phyloP scores from a whole-genome alignment of 2,888 invertebrate species.

The Heliothis peltigera region DNA sequence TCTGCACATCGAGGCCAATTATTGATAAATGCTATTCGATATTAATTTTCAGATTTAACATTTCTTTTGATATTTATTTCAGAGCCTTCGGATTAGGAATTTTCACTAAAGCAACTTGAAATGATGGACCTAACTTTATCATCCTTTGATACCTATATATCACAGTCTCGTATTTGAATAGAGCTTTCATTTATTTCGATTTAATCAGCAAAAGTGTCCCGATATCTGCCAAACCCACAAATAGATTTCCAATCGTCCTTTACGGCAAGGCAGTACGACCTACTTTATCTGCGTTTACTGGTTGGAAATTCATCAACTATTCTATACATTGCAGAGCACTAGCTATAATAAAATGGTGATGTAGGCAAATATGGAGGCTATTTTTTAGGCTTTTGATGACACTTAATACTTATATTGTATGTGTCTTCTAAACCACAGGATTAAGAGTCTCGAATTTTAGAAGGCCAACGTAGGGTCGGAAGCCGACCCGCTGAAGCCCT shows the following conservation, averaged over 20 bases:
- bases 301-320: background rate
- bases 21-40: too few species aligned
- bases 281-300: background rate
- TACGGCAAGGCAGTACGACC: background rate
- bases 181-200: background rate
- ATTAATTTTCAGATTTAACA: too few species aligned
- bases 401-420: too few species aligned
- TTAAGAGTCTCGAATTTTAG: too few species aligned
- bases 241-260: background rate
- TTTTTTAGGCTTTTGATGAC: too few species aligned
- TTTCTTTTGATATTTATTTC: background rate
- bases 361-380: too few species aligned
- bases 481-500: too few species aligned
- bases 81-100: background rate
- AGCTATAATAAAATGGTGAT: too few species aligned
- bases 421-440: too few species aligned
- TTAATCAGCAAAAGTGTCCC: background rate
- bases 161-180: background rate
- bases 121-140: background rate
- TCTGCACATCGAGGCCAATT: too few species aligned
- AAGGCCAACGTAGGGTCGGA: too few species aligned
- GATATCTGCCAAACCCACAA: background rate
- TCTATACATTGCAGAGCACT: background rate
- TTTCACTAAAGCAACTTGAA: background rate
- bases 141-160: background rate